Base-by-base conservation (phyloP, 2,888 invertebrate genomes). In the Brachylomia viminalis region DNA sequence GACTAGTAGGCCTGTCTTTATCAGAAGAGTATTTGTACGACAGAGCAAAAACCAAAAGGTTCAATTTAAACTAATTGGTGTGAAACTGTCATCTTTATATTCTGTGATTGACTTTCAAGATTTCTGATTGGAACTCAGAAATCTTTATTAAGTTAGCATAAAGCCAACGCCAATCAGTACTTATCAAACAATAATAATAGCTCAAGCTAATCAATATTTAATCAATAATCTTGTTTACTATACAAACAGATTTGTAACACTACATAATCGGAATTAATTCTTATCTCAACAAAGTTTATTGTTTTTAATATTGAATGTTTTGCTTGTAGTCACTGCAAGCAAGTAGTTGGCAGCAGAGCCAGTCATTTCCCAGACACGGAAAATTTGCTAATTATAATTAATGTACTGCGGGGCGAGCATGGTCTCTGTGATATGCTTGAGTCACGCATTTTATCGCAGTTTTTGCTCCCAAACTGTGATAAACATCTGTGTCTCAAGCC, bases 1-100 rank as follows among this genome's bases (percentile, higher is more conserved):
- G 20, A 23, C 10, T 23, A 8, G 20, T 23, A 52, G 23, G 52
- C 23, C 52, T 10, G 23, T 23, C 54, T n/a, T 1, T n/a, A 54
- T 0, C 20, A 88, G n/a, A 38, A 45, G 7, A 38, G 7, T 20
- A 47, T 49, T 17, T 96, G 95, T 96, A 94, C 86, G 93, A 95
- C 96, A 95, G 93, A 81, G 95, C 95, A 96, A 96, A 95, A 96
- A 92, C 93, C 91, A 93, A 90, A 79, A 90, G 92, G 87, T 83
- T 81, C 11, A 92, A 71, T 69, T 3, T 2, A 80, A 89, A 91
- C 90, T 88, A 79, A 82, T 83, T 89, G 90, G 93, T 90, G 96
- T 96, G 96, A 96, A 96, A 69, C 94, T 92, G 93, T 93, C 95
- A 92, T 91, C 92, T 92, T 33, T 56, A 78, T 94, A 88, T 84